phyloP scores from a whole-genome alignment of 2,113 vertebrate genomes.

The Lycocorax pyrrhopterus region DNA sequence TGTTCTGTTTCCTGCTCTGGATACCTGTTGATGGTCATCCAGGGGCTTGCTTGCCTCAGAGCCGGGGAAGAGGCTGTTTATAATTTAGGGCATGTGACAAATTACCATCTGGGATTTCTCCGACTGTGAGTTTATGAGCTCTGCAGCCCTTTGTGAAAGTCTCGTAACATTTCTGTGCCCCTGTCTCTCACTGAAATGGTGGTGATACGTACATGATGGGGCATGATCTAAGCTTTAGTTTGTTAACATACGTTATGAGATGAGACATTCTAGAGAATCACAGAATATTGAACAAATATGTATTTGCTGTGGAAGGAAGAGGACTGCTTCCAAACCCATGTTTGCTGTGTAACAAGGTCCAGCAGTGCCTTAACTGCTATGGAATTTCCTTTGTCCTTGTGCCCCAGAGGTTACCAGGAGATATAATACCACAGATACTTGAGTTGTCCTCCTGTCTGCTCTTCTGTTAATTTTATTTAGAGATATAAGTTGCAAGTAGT shows the following conservation, averaged over 20 bases:
- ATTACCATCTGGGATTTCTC: neutral
- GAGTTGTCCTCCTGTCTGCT: neutral
- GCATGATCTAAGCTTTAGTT: neutral
- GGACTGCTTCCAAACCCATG: neutral
- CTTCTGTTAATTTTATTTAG: neutral
- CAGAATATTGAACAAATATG: neutral
- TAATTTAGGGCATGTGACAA: neutral
- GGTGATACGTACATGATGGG: neutral
- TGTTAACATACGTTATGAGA: neutral
- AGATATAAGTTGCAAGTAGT: neutral
- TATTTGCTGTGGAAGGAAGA: neutral
- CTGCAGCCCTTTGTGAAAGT: neutral
- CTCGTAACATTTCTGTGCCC: neutral
- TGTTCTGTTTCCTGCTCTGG: neutral
- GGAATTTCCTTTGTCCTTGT: neutral
- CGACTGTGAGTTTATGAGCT: accelerated
- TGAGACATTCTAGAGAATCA: neutral
- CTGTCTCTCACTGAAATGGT: neutral
- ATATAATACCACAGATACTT: neutral
- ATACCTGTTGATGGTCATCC: neutral
- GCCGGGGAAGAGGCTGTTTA: neutral
- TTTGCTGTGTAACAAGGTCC: accelerated
- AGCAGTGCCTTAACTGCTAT: neutral
- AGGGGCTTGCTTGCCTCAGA: neutral
- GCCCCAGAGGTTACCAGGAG: neutral